These are phyloP conservation scores for Subacronicta megacephala DNA, from an alignment of 2,888 invertebrate species.

Conservation along the genomic window DNA sequence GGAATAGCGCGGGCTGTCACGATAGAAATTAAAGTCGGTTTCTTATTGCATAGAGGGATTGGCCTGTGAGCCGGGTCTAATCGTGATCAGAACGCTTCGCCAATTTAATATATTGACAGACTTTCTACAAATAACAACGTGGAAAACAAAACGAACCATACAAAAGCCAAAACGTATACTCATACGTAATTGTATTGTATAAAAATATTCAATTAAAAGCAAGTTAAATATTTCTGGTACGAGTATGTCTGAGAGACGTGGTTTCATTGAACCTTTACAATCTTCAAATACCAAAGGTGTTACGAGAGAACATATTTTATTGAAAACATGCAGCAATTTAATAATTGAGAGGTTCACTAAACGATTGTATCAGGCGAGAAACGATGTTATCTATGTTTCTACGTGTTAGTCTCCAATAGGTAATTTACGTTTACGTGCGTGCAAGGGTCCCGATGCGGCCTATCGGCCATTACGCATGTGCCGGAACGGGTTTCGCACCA, in stretches of 20 bases:
- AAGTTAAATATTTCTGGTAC: not conserved
- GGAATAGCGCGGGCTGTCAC: constrained; percentile 66
- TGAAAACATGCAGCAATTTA: constrained; percentile 26
- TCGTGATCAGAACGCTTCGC: constrained; percentile 75
- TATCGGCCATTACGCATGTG: constrained; percentile 73
- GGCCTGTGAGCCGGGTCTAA: constrained; percentile 60
- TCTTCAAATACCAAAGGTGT: not conserved
- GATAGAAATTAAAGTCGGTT: constrained; percentile 75
- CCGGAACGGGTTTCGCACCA: constrained; percentile 67
- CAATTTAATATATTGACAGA: constrained; percentile 72
- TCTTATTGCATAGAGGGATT: constrained; percentile 68
- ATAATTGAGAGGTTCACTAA: constrained; percentile 44
- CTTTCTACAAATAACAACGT: constrained; percentile 65
- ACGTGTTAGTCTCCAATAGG: constrained; percentile 54
- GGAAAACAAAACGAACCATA: constrained; percentile 60
- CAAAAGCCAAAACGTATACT: constrained; percentile 13
- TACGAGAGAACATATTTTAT: not conserved
- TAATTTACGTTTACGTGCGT: constrained; percentile 60
- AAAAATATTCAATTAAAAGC: not conserved
- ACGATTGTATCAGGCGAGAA: constrained; percentile 45
- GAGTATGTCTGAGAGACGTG: not conserved
- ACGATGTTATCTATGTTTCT: constrained; percentile 46
- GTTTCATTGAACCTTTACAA: not conserved
- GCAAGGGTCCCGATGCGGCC: constrained; percentile 68
- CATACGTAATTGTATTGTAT: not conserved